Percentiles rank a stretch among this genome's conserved stretches.
Conservation (phyloP, 2,113 vertebrate genomes). For the Ranitomeya imitator region DNA sequence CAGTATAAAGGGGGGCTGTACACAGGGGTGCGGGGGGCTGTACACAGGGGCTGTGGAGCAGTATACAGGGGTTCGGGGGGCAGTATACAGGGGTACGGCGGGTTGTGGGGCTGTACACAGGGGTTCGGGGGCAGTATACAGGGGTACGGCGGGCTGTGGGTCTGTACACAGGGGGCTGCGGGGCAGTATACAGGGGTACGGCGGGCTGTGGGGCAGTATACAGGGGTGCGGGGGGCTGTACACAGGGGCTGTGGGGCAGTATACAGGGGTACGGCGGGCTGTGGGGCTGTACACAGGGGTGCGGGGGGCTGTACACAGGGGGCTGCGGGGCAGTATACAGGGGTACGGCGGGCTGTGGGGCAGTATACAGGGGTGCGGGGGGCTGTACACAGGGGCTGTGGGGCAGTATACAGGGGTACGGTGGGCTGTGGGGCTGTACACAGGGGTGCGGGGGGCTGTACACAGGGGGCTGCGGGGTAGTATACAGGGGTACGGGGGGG, state of each 20-base stretch:
- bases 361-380: not conserved
- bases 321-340: not conserved
- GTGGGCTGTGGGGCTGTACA: not conserved
- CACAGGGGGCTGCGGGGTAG: not conserved
- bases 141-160: not conserved
- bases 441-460: not conserved
- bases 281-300: not conserved
- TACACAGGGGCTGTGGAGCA: no score
- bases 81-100: no score
- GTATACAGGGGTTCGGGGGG: no score
- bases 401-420: not conserved
- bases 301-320: no score
- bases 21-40: no score
- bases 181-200: not conserved
- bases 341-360: no score
- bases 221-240: no score
- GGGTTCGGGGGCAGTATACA: not conserved
- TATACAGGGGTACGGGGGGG: no score
- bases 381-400: no score
- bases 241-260: not conserved
- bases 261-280: not conserved
- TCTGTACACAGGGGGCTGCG: no score
- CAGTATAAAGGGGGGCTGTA: not conserved
- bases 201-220: not conserved
- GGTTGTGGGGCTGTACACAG: no score